phyloP scores from a whole-genome alignment of 2,888 invertebrate species.

The Caenorhabditis sinica region DNA sequence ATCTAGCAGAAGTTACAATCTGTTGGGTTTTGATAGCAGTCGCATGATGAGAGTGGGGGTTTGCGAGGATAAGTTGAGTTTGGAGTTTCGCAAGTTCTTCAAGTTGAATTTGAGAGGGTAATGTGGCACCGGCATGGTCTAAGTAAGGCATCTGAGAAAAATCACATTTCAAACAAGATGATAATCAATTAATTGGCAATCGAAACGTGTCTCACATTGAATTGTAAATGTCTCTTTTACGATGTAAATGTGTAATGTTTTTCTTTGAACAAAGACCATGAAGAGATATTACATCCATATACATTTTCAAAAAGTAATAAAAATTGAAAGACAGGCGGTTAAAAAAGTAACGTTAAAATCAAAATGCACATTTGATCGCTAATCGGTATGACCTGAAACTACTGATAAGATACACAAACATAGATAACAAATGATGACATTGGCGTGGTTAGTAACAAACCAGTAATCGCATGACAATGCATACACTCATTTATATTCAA shows the following conservation, averaged over 20 bases:
- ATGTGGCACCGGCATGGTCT: constrained; percentile 74
- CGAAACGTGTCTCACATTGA: no score
- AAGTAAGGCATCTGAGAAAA: constrained; percentile 70
- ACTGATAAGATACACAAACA: constrained; percentile 36
- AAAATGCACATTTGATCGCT: constrained; percentile 39
- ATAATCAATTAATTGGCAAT: no score
- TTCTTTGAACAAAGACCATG: no score
- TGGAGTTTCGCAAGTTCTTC: constrained; percentile 61
- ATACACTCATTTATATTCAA: no score
- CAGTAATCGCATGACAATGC: constrained; percentile 13
- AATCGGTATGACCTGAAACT: constrained; percentile 9
- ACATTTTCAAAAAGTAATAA: constrained; percentile 6
- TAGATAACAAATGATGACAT: constrained; percentile 37
- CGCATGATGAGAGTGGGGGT: constrained; percentile 91
- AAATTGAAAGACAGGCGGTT: constrained; percentile 15
- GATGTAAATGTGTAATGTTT: no score
- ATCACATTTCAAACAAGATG: no score
- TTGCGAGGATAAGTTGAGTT: constrained; percentile 86
- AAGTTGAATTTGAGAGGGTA: constrained; percentile 68
- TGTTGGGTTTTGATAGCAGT: constrained; percentile 91
- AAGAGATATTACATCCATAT: not conserved
- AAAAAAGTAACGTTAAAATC: not conserved
- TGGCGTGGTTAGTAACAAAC: not conserved
- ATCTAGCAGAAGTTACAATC: constrained; percentile 87
- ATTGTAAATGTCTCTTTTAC: no score